A percentile compares a stretch with the other conserved stretches of the same genome.
Evolutionary conservation across 1,140 invertebrate species (phyloP).

Genomic region (Solenopsis invicta): DNA sequence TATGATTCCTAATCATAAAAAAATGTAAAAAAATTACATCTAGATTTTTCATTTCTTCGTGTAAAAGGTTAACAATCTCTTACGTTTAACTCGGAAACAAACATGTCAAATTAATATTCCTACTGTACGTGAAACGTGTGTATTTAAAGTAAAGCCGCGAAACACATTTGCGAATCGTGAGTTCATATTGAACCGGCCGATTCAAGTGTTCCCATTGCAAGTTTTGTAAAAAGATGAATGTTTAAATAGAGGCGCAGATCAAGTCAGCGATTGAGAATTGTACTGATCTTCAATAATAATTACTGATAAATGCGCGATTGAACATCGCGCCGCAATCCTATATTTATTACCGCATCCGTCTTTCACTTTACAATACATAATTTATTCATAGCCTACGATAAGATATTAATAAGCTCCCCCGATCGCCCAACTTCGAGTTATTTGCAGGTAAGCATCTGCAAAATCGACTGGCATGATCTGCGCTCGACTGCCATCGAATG

Average conservation of each 20-base stretch:
- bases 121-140: conserved; percentile 14
- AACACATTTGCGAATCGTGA: conserved; percentile 5
- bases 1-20: background rate
- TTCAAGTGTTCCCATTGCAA: conserved; percentile 34
- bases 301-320: background rate
- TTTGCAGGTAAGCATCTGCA: background rate
- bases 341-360: conserved; percentile 28
- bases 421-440: conserved; percentile 31
- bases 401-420: conserved; percentile 2
- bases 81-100: conserved; percentile 9
- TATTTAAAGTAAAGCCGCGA: conserved; percentile 37
- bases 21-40: background rate
- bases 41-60: background rate
- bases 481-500: conserved; percentile 65
- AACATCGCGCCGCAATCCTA: background rate
- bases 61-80: background rate
- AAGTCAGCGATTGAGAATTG: conserved; percentile 48
- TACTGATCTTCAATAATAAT: background rate
- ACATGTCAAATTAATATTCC: conserved; percentile 31
- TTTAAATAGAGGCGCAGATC: conserved; percentile 62
- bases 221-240: conserved; percentile 62
- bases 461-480: conserved; percentile 62
- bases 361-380: conserved; percentile 27
- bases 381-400: conserved; percentile 6
- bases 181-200: conserved; percentile 67